These are phyloP conservation scores for Nezara viridula DNA, from an alignment of 2,888 invertebrate genomes.

Conservation along the genomic window DNA sequence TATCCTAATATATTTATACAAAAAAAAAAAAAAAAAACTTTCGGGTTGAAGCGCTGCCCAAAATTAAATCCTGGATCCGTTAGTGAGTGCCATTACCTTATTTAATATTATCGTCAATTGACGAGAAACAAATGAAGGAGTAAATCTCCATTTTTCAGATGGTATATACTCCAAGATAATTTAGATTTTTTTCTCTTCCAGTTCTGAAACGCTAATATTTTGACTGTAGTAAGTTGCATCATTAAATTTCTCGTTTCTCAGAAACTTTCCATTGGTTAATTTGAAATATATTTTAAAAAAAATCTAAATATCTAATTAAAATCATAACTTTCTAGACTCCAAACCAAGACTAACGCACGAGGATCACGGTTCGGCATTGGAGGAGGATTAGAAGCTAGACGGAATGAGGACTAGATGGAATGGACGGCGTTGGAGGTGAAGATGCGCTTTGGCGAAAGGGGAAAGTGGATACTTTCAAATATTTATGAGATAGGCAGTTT, in stretches of 20 bases:
- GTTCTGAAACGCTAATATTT: too few relatives aligned
- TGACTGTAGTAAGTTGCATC: too few relatives aligned
- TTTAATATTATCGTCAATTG: too few relatives aligned
- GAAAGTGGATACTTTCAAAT: constrained; percentile 45
- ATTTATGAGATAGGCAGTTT: constrained; percentile 51
- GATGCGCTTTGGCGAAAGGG: constrained; percentile 44
- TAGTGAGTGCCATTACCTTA: too few relatives aligned
- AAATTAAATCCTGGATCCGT: too few relatives aligned
- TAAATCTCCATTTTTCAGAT: too few relatives aligned
- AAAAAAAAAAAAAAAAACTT: too few relatives aligned
- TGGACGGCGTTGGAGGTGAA: not conserved
- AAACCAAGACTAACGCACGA: not conserved
- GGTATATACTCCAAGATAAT: too few relatives aligned
- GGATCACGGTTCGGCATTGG: not conserved
- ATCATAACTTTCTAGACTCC: not conserved
- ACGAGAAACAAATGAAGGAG: too few relatives aligned
- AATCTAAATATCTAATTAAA: not conserved
- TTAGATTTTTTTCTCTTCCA: too few relatives aligned
- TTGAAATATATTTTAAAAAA: not conserved
- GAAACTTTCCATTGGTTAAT: not conserved
- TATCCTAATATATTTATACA: too few relatives aligned
- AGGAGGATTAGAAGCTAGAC: not conserved
- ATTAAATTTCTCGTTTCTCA: not conserved
- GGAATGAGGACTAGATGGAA: not conserved
- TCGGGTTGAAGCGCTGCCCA: too few relatives aligned